Conservation (phyloP, 2,113 vertebrate species). For the Tachysurus fulvidraco region DNA sequence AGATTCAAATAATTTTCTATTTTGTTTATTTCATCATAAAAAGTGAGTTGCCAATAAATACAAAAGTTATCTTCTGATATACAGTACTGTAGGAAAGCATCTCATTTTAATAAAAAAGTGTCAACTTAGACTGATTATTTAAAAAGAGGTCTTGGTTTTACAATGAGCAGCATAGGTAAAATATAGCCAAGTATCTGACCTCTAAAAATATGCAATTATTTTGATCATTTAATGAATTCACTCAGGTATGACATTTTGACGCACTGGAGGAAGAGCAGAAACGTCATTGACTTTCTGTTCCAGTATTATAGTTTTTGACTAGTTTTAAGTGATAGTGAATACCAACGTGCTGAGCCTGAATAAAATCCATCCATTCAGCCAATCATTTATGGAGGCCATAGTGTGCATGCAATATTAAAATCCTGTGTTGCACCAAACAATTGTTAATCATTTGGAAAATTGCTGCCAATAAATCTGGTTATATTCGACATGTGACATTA, state of each 20-base stretch:
- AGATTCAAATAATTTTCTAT: not conserved
- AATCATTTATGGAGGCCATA: not conserved
- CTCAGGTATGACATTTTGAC: conserved; percentile 8
- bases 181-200: not conserved
- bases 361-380: not conserved
- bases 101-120: not conserved
- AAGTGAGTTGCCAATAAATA: not conserved
- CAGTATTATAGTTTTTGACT: not conserved
- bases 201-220: conserved; percentile 30
- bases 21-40: not conserved
- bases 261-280: not conserved
- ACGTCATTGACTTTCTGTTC: conserved; percentile 1
- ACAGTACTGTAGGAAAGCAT: not conserved
- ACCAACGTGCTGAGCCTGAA: not conserved
- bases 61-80: not conserved
- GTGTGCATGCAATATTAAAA: not conserved
- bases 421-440: not conserved
- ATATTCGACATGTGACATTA: not conserved
- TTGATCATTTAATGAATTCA: conserved; percentile 31
- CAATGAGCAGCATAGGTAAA: not conserved
- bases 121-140: not conserved
- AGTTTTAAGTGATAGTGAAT: not conserved
- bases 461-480: not conserved
- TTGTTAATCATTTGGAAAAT: not conserved
- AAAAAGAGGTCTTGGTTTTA: not conserved